These are phyloP conservation scores for Oreochromis aureus DNA, from an alignment of 2,113 vertebrate species.

Conservation along the genomic window DNA sequence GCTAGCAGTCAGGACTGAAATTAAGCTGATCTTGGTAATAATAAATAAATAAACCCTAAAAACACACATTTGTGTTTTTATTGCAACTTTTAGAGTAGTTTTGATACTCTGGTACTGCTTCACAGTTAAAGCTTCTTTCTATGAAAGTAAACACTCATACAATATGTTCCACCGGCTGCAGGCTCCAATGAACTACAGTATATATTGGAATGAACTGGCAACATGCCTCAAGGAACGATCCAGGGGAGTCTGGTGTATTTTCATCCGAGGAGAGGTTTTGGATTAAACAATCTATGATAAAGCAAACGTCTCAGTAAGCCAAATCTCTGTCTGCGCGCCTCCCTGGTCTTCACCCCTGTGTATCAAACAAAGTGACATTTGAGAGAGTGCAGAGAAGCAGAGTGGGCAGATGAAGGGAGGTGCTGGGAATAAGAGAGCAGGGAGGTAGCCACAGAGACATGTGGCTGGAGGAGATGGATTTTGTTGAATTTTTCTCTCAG, in stretches of 20 bases:
- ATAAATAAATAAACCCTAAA: rapidly evolving
- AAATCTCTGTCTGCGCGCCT: constrained; percentile 49
- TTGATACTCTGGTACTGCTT: background rate
- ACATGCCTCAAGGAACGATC: constrained; percentile 30
- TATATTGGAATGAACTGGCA: constrained; percentile 45
- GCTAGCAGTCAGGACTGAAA: background rate
- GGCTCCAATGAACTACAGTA: constrained; percentile 1
- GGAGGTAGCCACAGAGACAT: constrained; percentile 39
- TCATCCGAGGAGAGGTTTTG: constrained; percentile 34
- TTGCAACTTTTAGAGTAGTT: constrained; percentile 5
- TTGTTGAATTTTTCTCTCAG: constrained; percentile 24
- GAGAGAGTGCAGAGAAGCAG: constrained; percentile 56
- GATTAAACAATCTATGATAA: constrained; percentile 65
- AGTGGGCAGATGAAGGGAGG: constrained; percentile 42
- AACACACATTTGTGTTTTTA: constrained; percentile 3
- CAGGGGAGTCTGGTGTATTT: constrained; percentile 37
- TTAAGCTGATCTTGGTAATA: constrained; percentile 6
- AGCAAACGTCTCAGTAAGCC: constrained; percentile 41
- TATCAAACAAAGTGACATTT: constrained; percentile 71
- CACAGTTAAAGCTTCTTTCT: background rate
- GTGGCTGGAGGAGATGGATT: constrained; percentile 33
- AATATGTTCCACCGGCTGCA: background rate
- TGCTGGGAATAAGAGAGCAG: constrained; percentile 24
- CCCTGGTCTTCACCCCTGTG: constrained; percentile 25
- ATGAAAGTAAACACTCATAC: constrained; percentile 21